These are phyloP conservation scores for Peucedramus taeniatus DNA, from an alignment of 2,113 vertebrate species.

Conservation along the genomic window DNA sequence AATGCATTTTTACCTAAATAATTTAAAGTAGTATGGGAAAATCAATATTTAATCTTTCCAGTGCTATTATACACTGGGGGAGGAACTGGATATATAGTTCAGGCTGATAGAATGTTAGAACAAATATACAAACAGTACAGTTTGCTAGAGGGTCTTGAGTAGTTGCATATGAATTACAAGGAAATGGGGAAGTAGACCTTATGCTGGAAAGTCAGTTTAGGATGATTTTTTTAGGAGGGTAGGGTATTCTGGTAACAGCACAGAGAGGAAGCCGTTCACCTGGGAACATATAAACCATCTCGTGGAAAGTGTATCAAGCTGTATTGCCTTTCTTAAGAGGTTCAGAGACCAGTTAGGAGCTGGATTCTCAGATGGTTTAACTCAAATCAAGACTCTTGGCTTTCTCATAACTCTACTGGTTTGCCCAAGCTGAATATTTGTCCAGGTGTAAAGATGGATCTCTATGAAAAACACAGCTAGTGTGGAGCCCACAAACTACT, in stretches of 20 bases:
- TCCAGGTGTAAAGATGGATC: neutral
- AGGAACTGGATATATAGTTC: conserved; percentile 4
- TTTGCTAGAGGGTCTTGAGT: neutral
- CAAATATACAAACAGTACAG: neutral
- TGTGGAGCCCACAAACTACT: neutral
- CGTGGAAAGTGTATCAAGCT: neutral
- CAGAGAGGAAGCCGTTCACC: neutral
- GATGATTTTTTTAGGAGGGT: neutral
- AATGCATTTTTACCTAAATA: neutral
- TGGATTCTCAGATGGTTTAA: neutral
- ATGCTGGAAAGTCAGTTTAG: neutral
- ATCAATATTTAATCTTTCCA: conserved; percentile 66
- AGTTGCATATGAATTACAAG: neutral
- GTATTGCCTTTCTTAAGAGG: neutral
- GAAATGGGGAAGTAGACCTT: neutral
- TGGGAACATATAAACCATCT: neutral
- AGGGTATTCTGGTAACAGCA: neutral
- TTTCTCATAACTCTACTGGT: neutral
- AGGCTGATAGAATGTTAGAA: neutral
- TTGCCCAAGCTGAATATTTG: neutral
- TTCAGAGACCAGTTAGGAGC: neutral
- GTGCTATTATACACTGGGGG: neutral
- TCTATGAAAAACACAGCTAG: neutral
- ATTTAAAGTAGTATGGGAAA: conserved; percentile 41
- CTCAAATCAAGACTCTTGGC: neutral